These are phyloP conservation scores for Capitulum mitella DNA, from an alignment of 2,888 invertebrate genomes.

Conservation along the genomic window DNA sequence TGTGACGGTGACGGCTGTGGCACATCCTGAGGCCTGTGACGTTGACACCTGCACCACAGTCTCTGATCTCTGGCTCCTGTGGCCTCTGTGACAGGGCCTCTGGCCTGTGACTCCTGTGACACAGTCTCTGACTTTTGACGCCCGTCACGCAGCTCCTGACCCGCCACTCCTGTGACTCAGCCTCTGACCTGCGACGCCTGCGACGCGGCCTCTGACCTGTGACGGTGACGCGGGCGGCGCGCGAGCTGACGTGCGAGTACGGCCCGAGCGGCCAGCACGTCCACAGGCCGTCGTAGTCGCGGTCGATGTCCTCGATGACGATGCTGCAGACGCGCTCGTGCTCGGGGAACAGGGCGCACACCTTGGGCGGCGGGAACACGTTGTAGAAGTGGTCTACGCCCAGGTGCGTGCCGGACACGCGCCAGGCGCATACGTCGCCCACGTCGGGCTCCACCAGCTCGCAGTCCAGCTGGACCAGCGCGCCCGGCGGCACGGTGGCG, in stretches of 20 bases:
- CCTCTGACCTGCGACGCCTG: neutral
- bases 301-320: neutral
- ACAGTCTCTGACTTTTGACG: no score
- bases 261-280: neutral
- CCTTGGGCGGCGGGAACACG: neutral
- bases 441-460: neutral
- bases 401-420: neutral
- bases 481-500: neutral
- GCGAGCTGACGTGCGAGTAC: neutral
- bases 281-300: neutral
- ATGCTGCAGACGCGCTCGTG: conserved; percentile 3
- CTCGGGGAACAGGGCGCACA: neutral
- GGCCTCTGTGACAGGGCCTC: no score
- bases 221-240: conserved; percentile 1
- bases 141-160: no score
- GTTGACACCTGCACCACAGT: no score
- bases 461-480: neutral
- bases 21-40: no score
- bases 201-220: neutral
- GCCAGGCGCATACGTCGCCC: neutral
- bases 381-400: conserved; percentile 18
- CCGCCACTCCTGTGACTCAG: no score
- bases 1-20: no score
- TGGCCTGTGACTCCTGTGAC: no score
- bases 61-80: no score